Base-by-base conservation (phyloP, 2,797 vertebrate species). In the Gorsachius magnificus region DNA sequence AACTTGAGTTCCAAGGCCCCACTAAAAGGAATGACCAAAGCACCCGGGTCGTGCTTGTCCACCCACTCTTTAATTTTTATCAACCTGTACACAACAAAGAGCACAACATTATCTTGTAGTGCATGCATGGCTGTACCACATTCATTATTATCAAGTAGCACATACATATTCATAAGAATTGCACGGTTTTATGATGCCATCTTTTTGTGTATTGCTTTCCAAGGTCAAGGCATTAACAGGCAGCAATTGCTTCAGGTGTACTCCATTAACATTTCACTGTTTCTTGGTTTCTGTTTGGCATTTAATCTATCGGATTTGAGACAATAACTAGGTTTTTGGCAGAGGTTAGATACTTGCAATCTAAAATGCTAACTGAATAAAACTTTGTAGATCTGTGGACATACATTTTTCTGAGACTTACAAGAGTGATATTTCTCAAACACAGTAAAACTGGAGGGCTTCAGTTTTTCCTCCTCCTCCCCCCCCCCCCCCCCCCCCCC, bases 41-140 rank as follows among this genome's bases (percentile, higher is more conserved):
- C 98, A 31, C 99, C 99, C 51, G 99, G 99, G 98, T 99, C 99
- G 95, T 99, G 98, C 97, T 98, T 98, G 92, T 99, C 99, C 96
- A 99, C 99, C 99, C 99, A 99, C 98, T 99, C 99, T 98, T 99
- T 99, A 98, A 99, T 99, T 99, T 99, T 99, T 95, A 98, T 98
- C 98, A 99, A 98, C 99, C 99, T 99, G 98, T 96, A 97, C 97
- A 98, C 96, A 98, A 98, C 98, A 98, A 97, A 98, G 98, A 97
- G 96, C 97, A 98, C 97, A 98, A 98, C 97, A 98, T 98, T 98
- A 98, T 98, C 98, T 98, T 98, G 98, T 98, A 98, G 97, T 97
- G 97, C 98, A 98, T 98, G 98, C 98, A 98, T 99, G 98, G 98
- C 98, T 98, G 97, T 97, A 97, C 97, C 97, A 98, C 98, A 98